phyloP scores from a whole-genome alignment of 1,140 invertebrate species.

The Papilio polytes region DNA sequence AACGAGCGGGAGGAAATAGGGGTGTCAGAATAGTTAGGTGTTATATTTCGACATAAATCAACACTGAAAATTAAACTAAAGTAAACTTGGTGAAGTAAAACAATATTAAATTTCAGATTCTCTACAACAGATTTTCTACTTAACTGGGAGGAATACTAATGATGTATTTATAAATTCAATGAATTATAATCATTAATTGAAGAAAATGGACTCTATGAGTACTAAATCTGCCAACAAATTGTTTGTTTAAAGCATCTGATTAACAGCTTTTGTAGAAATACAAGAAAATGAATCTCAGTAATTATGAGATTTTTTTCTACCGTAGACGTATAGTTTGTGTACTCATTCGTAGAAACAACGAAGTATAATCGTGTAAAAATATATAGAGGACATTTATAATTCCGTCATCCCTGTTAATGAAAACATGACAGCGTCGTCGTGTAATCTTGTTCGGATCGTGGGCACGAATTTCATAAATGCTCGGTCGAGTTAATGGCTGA shows the following conservation, averaged over 20 bases:
- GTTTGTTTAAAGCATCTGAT: neutral
- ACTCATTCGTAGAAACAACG: neutral
- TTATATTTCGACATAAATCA: slow-evolving; percentile 33
- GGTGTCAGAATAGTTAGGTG: slow-evolving; percentile 47
- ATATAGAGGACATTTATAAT: neutral
- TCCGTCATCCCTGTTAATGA: slow-evolving; percentile 65
- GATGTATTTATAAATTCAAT: too few species aligned
- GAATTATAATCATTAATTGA: neutral
- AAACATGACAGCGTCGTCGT: slow-evolving; percentile 68
- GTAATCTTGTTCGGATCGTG: slow-evolving; percentile 78
- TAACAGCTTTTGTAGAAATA: neutral
- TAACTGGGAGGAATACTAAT: neutral
- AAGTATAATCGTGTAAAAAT: neutral
- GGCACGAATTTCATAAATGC: slow-evolving; percentile 80
- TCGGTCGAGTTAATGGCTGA: slow-evolving; percentile 77
- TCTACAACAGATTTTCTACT: neutral
- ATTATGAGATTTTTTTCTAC: neutral
- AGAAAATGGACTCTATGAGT: neutral
- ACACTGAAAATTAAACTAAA: slow-evolving; percentile 4
- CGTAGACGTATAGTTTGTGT: neutral
- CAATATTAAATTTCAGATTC: neutral
- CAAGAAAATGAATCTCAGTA: neutral
- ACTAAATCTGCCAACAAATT: neutral
- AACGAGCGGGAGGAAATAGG: slow-evolving; percentile 61
- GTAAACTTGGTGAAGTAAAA: neutral